These are phyloP conservation scores for Phrynocephalus forsythii DNA, from an alignment of 2,797 vertebrate genomes.

Conservation along the genomic window DNA sequence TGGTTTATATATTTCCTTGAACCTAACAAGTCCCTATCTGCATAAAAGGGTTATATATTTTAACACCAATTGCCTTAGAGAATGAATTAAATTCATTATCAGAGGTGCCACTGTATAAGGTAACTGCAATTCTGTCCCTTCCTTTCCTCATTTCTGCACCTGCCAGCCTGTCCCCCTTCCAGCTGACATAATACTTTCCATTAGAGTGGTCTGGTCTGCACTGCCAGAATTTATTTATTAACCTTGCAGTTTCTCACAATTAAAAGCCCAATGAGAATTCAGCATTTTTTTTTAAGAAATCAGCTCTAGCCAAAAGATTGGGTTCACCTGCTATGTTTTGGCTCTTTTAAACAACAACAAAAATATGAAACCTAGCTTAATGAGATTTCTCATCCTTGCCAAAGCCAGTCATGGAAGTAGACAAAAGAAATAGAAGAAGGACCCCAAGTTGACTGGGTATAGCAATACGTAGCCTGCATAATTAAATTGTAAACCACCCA, in stretches of 20 bases:
- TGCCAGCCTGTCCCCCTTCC: background rate
- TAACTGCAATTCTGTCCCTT: constrained; percentile 3
- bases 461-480: background rate
- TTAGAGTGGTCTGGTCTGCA: background rate
- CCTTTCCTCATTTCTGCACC: constrained; percentile 12
- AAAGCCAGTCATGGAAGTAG: too few relatives aligned
- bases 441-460: background rate
- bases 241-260: background rate
- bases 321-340: background rate
- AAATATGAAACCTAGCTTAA: background rate
- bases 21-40: too few relatives aligned
- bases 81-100: too few relatives aligned
- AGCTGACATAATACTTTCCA: constrained; percentile 1
- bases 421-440: background rate
- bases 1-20: too few relatives aligned
- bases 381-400: background rate
- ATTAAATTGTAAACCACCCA: too few relatives aligned
- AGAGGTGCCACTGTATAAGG: background rate
- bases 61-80: too few relatives aligned
- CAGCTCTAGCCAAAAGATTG: background rate
- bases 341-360: background rate
- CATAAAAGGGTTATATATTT: too few relatives aligned
- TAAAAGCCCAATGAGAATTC: background rate
- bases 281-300: constrained; percentile 9
- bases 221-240: constrained; percentile 18